Evolutionary conservation across 2,888 invertebrate species (phyloP).

Genomic region (Hoplodrina ambigua): DNA sequence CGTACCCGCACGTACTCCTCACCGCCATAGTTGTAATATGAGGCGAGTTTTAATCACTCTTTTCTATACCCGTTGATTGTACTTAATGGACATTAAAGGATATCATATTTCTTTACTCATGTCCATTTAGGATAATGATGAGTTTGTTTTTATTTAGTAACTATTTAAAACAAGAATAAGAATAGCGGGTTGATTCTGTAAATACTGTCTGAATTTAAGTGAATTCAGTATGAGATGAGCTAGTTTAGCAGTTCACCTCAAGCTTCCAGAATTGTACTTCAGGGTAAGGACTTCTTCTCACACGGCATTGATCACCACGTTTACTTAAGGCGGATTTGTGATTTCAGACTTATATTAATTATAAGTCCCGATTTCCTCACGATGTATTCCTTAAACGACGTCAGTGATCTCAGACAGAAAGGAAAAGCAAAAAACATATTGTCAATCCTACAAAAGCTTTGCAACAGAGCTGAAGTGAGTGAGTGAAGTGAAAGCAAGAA

Average conservation of each 20-base stretch:
- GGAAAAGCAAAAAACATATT: not conserved
- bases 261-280: no score
- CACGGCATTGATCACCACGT: no score
- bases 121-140: not conserved
- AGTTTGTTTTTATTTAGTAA: not conserved
- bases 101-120: not conserved
- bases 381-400: no score
- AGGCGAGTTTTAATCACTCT: not conserved
- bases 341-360: no score
- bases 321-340: no score
- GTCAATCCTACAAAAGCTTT: not conserved
- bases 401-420: no score
- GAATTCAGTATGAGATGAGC: no score
- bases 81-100: not conserved
- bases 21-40: not conserved
- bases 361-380: no score
- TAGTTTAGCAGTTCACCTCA: no score
- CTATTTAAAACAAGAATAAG: not conserved
- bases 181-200: not conserved
- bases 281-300: no score
- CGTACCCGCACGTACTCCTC: not conserved
- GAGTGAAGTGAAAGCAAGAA: not conserved
- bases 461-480: not conserved
- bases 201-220: not conserved
- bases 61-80: not conserved